Conservation (phyloP, 2,888 invertebrate genomes). For the Thalpophila matura region DNA sequence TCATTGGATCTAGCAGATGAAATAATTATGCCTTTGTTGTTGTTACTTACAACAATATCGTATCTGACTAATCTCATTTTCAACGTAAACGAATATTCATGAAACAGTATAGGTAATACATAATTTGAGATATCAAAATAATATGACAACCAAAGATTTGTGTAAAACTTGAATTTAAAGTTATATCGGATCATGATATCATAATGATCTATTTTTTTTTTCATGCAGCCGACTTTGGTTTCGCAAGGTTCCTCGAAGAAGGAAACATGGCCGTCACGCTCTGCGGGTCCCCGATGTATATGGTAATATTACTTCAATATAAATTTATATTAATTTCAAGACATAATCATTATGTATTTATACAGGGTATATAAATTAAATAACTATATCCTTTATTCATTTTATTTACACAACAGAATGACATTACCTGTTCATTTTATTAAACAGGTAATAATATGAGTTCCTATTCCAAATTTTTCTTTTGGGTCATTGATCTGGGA, state of each 20-base stretch:
- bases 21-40: constrained; percentile 10
- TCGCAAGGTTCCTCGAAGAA: constrained; percentile 99
- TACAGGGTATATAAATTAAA: neutral
- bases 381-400: no score
- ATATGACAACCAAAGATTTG: neutral
- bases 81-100: constrained; percentile 12
- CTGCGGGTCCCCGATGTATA: constrained; percentile 99
- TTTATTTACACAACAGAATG: no score
- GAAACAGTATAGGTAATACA: neutral
- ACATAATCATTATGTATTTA: neutral
- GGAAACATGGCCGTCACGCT: constrained; percentile 99
- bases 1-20: constrained; percentile 1
- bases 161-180: neutral
- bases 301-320: constrained; percentile 92
- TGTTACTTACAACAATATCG: no score
- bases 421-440: no score
- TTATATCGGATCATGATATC: constrained; percentile 10
- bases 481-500: no score
- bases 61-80: constrained; percentile 33
- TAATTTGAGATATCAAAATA: constrained; percentile 3
- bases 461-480: no score
- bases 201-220: constrained; percentile 42
- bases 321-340: constrained; percentile 1
- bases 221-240: constrained; percentile 98
- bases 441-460: no score